Percentiles rank a stretch among this genome's conserved stretches.
phyloP scores from a whole-genome alignment of 2,797 vertebrate species.

The Etheostoma nigrum region DNA sequence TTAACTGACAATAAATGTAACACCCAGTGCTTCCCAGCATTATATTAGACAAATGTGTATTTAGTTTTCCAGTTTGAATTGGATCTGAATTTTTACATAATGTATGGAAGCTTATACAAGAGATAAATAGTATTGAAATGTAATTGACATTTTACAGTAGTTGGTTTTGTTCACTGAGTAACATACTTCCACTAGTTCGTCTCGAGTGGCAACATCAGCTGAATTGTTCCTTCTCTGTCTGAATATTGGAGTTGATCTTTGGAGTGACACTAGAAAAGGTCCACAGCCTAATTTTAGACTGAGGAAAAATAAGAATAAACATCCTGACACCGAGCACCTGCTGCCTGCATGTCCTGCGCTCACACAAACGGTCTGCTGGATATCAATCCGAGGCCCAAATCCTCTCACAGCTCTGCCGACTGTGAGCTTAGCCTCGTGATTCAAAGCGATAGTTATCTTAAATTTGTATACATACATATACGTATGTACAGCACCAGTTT shows the following conservation, averaged over 20 bases:
- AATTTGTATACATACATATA: constrained; percentile 1
- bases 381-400: constrained; percentile 61
- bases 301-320: constrained; percentile 72
- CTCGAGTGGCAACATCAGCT: neutral
- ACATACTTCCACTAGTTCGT: neutral
- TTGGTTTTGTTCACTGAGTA: neutral
- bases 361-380: constrained; percentile 67
- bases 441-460: neutral
- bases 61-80: neutral
- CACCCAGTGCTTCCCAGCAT: constrained; percentile 4
- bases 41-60: neutral
- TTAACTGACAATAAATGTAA: constrained; percentile 17
- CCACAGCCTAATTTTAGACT: constrained; percentile 82
- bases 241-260: constrained; percentile 39
- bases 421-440: constrained; percentile 43
- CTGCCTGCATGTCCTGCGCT: constrained; percentile 65
- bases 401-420: constrained; percentile 52
- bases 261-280: constrained; percentile 66
- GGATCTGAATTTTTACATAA: neutral
- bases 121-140: neutral
- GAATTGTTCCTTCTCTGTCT: constrained; percentile 42
- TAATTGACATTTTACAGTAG: neutral
- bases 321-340: constrained; percentile 79
- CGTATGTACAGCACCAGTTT: neutral
- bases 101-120: neutral